These are phyloP conservation scores for Galleria mellonella DNA, from an alignment of 1,140 invertebrate species.

Conservation along the genomic window DNA sequence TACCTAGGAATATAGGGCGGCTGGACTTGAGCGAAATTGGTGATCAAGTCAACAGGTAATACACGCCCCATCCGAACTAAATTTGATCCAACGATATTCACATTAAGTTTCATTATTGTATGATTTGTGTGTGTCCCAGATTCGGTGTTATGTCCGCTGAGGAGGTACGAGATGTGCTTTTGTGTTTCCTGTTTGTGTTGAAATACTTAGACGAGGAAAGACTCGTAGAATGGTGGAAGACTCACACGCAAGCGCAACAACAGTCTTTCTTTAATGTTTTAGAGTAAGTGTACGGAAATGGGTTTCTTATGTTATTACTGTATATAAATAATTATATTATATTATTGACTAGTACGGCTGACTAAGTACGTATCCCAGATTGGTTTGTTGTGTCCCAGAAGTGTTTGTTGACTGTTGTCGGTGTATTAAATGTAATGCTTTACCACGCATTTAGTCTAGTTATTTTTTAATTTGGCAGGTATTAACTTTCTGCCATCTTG, in stretches of 20 bases:
- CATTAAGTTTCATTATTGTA: neutral
- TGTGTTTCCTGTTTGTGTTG: constrained; percentile 93
- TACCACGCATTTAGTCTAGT: no score
- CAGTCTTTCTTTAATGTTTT: constrained; percentile 87
- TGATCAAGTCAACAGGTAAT: constrained; percentile 70
- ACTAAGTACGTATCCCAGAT: no score
- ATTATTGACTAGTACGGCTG: no score
- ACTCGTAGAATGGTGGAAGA: constrained; percentile 93
- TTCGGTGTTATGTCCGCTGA: constrained; percentile 72
- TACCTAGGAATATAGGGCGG: constrained; percentile 47
- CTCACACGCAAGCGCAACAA: constrained; percentile 84
- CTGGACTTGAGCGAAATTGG: constrained; percentile 64
- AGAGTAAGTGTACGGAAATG: constrained; percentile 77
- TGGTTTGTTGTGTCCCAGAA: no score
- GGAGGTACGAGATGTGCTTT: constrained; percentile 91
- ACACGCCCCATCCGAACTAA: neutral
- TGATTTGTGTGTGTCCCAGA: constrained; percentile 35
- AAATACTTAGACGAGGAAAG: constrained; percentile 92
- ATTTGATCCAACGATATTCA: neutral
- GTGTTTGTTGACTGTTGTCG: no score
- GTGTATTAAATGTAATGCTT: no score
- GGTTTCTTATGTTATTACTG: no score
- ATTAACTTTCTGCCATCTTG: no score
- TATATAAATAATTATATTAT: no score
- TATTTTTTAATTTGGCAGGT: no score